These are phyloP conservation scores for Penelope pileata DNA, from an alignment of 2,113 vertebrate species.

Conservation along the genomic window DNA sequence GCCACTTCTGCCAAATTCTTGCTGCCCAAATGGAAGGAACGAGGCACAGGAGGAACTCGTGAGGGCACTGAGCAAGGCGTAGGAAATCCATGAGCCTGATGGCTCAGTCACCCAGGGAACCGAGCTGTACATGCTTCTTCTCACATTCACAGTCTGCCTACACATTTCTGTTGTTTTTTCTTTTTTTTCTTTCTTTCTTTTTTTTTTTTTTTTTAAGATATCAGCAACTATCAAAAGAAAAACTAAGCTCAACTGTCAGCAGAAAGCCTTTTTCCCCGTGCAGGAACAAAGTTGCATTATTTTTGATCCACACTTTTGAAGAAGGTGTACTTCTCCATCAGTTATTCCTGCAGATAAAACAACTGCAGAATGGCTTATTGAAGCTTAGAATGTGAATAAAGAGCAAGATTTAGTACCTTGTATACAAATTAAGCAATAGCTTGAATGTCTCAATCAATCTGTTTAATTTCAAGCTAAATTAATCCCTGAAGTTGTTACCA, in stretches of 20 bases:
- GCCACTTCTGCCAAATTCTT: background rate
- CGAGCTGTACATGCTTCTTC: too few species aligned
- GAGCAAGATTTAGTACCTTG: background rate
- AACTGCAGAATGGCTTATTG: background rate
- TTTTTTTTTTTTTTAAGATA: background rate
- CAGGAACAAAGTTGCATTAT: background rate
- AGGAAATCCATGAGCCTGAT: background rate
- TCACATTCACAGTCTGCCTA: background rate
- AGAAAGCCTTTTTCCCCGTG: background rate
- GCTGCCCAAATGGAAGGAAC: background rate
- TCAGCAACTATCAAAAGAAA: background rate
- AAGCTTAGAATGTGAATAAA: background rate
- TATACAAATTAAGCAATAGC: background rate
- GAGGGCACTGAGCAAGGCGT: background rate
- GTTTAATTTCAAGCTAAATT: background rate
- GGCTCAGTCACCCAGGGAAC: background rate
- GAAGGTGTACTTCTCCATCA: background rate
- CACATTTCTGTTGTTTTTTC: background rate
- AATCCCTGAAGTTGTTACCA: background rate
- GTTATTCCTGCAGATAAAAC: background rate
- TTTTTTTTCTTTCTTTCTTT: too few species aligned
- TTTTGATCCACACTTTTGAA: background rate
- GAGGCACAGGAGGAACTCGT: background rate
- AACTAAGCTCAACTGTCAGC: background rate
- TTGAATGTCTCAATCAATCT: background rate